A percentile compares a stretch with the other conserved stretches of the same genome.
Conservation (phyloP, 2,797 vertebrate genomes). For the Huso huso region DNA sequence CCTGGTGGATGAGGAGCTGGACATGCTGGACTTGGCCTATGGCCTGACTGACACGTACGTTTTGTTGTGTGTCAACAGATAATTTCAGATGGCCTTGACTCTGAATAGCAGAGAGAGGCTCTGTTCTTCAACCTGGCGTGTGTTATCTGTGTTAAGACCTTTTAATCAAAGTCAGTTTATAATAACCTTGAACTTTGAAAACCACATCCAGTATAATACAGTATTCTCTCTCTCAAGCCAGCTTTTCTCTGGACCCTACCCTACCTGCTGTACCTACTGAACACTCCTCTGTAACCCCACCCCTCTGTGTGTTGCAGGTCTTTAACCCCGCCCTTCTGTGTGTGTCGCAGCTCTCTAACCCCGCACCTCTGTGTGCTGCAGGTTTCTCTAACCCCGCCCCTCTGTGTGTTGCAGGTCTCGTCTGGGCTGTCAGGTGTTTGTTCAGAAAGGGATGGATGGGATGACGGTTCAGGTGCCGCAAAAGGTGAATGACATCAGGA, state of each 20-base stretch:
- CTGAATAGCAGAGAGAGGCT: no score
- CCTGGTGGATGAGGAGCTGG: slow-evolving; percentile 55
- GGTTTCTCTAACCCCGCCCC: no score
- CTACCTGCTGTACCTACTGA: neutral
- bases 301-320: no score
- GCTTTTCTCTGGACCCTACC: neutral
- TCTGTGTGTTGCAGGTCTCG: slow-evolving; percentile 45
- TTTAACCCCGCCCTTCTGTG: no score
- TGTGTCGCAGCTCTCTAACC: neutral
- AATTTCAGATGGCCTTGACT: no score
- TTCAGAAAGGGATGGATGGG: slow-evolving; percentile 56
- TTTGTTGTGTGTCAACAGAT: neutral
- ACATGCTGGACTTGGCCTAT: slow-evolving; percentile 64
- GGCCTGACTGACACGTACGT: slow-evolving; percentile 59
- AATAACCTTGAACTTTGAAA: no score
- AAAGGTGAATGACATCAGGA: slow-evolving; percentile 38
- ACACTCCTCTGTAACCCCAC: no score
- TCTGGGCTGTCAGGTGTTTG: slow-evolving; percentile 59
- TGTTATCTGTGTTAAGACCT: no score
- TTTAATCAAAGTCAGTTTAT: no score
- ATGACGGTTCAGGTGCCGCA: slow-evolving; percentile 51
- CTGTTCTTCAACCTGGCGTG: no score
- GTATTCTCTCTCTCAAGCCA: neutral
- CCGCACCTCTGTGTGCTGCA: no score
- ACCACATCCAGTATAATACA: neutral